Evolutionary conservation across 2,888 invertebrate genomes (phyloP), one percentile per base, ranked within the genome.

Genomic region (Papilio protenor): DNA sequence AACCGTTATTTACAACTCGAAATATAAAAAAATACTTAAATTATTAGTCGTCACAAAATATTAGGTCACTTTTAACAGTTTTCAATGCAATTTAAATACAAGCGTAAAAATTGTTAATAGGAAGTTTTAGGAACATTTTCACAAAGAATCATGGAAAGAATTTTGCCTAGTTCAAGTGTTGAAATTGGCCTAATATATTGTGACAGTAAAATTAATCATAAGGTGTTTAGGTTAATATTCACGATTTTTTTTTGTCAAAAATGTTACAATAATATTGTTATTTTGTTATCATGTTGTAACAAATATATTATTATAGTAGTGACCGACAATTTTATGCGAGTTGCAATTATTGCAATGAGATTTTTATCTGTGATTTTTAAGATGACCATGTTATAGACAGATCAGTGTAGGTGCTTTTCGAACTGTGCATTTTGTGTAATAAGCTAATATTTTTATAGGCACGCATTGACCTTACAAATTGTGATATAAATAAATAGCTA

Each of bases 321-420:
- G 55, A 69, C 27, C 16, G 59, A 77, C 55, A 74, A 57, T 45
- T 77, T n/a, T 64, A 77, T 14, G 47, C 23, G 69, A 71, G 14
- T 70, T 69, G 76, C 75, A 75, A 76, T 27, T 23, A 76, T 76
- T 83, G 82, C 81, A 82, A 83, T 81, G 87, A 88, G 86, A 89
- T 87, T 87, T 84, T 85, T 84, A 88, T 88, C 90, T 89, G 90
- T 90, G 90, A 90, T 90, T 84, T 87, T 84, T 84, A 81, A 84
- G 84, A 83, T 81, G 81, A 85, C 83, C 81, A 83, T 83, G 79
- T 81, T 82, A 80, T 85, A 84, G 45, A 81, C 76, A 81, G 81
- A 77, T 79, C 59, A 79, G 76, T 73, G 59, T 82, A 82, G 79
- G 83, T 83, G 84, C 82, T 84, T 84, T 76, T 83, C 75, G 74